Evolutionary conservation across 2,797 vertebrate species (phyloP).

Genomic region (Salarias fasciatus): DNA sequence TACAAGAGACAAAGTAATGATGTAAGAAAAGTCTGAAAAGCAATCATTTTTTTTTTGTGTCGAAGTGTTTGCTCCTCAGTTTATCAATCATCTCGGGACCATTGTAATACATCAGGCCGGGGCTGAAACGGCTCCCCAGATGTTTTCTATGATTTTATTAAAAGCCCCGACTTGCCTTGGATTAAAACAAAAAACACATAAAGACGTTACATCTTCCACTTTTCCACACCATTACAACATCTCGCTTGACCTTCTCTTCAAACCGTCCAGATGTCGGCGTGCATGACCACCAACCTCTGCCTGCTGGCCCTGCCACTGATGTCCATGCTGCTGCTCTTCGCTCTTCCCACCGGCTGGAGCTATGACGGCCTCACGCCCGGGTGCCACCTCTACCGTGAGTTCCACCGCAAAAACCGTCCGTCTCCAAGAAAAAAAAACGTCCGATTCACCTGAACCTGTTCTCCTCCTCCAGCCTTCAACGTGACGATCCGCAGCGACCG

Average conservation of each 20-base stretch:
- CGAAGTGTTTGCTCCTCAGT: not conserved
- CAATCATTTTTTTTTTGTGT: not conserved
- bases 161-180: not conserved
- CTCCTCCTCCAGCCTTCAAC: constrained; percentile 83
- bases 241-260: constrained; percentile 27
- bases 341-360: constrained; percentile 74
- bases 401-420: too few species aligned
- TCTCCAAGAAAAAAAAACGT: too few species aligned
- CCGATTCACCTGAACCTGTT: not conserved
- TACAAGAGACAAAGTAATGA: not conserved
- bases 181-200: not conserved
- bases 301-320: constrained; percentile 71
- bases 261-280: constrained; percentile 70
- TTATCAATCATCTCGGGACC: not conserved
- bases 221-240: not conserved
- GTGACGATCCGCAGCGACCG: constrained; percentile 89
- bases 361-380: constrained; percentile 77
- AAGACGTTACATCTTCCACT: not conserved
- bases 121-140: not conserved
- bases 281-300: constrained; percentile 56
- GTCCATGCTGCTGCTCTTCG: constrained; percentile 73
- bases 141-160: not conserved
- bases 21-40: not conserved
- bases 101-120: not conserved
- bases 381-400: constrained; percentile 89